Evolutionary conservation across 1,140 invertebrate species (phyloP).

Genomic region (Xylocopa sonorina): DNA sequence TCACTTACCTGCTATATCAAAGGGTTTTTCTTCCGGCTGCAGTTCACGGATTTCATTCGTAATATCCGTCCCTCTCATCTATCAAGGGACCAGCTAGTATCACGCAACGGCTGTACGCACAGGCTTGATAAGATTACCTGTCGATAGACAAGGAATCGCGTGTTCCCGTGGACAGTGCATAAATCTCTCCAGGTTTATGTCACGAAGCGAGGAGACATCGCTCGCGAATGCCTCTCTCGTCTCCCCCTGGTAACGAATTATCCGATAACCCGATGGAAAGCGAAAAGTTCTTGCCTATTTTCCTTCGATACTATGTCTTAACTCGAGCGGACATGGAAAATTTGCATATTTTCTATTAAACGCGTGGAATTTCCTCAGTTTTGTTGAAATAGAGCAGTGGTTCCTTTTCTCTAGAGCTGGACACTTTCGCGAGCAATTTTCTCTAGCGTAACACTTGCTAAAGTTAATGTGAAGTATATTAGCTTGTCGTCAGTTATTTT

Average conservation of each 20-base stretch:
- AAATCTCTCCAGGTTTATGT: constrained; percentile 15
- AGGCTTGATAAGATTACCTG: constrained; percentile 40
- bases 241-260: neutral
- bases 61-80: constrained; percentile 16
- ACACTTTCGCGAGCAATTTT: too few relatives aligned
- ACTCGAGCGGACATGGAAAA: too few relatives aligned
- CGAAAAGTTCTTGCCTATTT: neutral
- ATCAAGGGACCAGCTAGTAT: constrained; percentile 18
- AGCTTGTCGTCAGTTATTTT: too few relatives aligned
- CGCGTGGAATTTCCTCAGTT: too few relatives aligned
- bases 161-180: constrained; percentile 17
- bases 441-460: too few relatives aligned
- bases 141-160: constrained; percentile 38
- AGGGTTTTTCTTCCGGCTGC: neutral
- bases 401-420: too few relatives aligned
- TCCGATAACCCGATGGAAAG: neutral
- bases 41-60: constrained; percentile 32
- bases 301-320: neutral
- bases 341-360: too few relatives aligned
- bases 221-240: neutral
- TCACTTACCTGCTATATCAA: neutral
- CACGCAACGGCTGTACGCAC: constrained; percentile 7
- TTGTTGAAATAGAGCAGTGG: too few relatives aligned
- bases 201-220: neutral
- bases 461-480: too few relatives aligned